Evolutionary conservation across 1,140 invertebrate species (phyloP).

Genomic region (Musca domestica): DNA sequence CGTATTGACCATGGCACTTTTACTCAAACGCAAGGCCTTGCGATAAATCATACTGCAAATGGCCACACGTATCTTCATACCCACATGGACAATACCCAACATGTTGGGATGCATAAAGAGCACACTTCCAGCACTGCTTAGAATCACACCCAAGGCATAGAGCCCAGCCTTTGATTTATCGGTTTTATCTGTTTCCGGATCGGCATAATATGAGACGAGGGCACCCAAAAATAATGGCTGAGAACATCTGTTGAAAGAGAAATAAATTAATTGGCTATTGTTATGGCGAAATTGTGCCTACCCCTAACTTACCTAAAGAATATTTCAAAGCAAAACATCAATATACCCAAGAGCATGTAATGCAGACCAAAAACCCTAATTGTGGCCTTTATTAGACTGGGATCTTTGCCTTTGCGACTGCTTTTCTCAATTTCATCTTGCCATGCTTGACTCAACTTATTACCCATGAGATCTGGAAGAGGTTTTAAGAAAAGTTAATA

Average conservation of each 20-base stretch:
- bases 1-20: slow-evolving; percentile 69
- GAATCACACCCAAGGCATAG: slow-evolving; percentile 63
- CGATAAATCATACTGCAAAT: slow-evolving; percentile 68
- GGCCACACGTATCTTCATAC: slow-evolving; percentile 54
- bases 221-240: slow-evolving; percentile 43
- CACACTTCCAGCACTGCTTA: slow-evolving; percentile 57
- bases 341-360: slow-evolving; percentile 3
- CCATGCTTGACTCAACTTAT: slow-evolving; percentile 41
- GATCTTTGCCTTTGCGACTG: slow-evolving; percentile 30
- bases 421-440: slow-evolving; percentile 33
- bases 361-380: slow-evolving; percentile 37
- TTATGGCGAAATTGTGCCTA: neutral
- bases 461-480: slow-evolving; percentile 38
- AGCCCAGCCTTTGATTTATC: slow-evolving; percentile 56
- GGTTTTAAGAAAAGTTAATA: too few species aligned
- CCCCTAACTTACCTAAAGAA: slow-evolving; percentile 9
- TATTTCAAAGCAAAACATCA: slow-evolving; percentile 16
- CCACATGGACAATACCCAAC: slow-evolving; percentile 57
- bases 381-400: slow-evolving; percentile 29
- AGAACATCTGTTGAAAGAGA: slow-evolving; percentile 24
- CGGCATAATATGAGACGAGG: slow-evolving; percentile 41
- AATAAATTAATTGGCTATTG: neutral
- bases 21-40: slow-evolving; percentile 63
- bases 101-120: slow-evolving; percentile 63
- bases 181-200: slow-evolving; percentile 17